Evolutionary conservation across 2,113 vertebrate species (phyloP).

Genomic region (Toxostoma redivivum): DNA sequence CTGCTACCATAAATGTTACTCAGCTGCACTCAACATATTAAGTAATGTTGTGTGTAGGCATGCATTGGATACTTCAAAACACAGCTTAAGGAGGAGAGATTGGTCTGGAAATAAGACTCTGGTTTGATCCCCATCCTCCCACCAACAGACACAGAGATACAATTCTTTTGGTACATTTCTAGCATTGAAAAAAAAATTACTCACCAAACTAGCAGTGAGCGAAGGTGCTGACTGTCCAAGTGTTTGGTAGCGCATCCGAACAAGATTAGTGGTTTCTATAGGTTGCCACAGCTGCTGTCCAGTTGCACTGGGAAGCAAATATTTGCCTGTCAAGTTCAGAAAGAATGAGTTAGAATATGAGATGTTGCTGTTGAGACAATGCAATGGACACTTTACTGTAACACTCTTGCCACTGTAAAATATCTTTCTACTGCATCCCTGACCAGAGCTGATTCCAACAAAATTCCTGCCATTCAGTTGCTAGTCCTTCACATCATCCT

Average conservation of each 20-base stretch:
- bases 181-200: slow-evolving; percentile 50
- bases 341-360: background rate
- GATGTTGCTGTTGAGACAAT: background rate
- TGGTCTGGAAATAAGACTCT: background rate
- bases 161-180: background rate
- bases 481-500: background rate
- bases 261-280: slow-evolving; percentile 84
- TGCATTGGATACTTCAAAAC: background rate
- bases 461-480: background rate
- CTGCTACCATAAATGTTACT: background rate
- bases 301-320: slow-evolving; percentile 79
- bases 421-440: background rate
- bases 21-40: background rate
- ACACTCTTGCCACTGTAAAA: background rate
- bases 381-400: background rate
- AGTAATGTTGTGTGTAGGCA: background rate
- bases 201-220: slow-evolving; percentile 86
- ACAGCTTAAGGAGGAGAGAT: background rate
- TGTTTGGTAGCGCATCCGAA: slow-evolving; percentile 87
- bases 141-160: background rate
- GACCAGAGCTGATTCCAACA: background rate
- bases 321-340: slow-evolving; percentile 80
- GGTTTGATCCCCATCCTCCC: background rate
- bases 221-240: slow-evolving; percentile 92
- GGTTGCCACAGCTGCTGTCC: slow-evolving; percentile 75